Evolutionary conservation across 2,888 invertebrate genomes (phyloP).

Genomic region (Callyntrura guangdongensis): DNA sequence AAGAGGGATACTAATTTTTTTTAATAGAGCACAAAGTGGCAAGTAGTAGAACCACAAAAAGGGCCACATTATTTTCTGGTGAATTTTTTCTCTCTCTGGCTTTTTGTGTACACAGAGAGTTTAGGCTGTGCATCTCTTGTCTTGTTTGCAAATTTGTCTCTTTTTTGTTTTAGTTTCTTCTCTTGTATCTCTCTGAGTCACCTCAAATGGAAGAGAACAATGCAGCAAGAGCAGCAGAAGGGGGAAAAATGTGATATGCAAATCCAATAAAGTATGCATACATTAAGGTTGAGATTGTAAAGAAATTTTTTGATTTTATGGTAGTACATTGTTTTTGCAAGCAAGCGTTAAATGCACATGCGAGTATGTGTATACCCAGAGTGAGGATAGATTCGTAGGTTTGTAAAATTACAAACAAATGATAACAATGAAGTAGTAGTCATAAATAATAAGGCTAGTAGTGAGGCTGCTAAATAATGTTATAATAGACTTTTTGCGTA

Average conservation of each 20-base stretch:
- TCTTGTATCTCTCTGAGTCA: slow-evolving; percentile 28
- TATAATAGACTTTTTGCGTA: not conserved
- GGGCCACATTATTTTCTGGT: too few relatives aligned
- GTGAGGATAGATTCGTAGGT: not conserved
- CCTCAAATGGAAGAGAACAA: not conserved
- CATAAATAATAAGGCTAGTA: not conserved
- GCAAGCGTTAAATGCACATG: not conserved
- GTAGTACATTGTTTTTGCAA: not conserved
- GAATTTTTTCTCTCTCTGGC: too few relatives aligned
- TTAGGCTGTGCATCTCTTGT: too few relatives aligned
- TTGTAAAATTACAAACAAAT: slow-evolving; percentile 11
- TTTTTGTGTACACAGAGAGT: too few relatives aligned
- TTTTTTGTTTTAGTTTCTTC: too few relatives aligned
- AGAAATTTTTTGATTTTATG: not conserved
- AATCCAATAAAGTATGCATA: not conserved
- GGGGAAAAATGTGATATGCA: not conserved
- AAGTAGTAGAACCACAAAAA: too few relatives aligned
- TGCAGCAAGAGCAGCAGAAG: not conserved
- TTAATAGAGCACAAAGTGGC: not conserved
- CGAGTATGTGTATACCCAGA: too few relatives aligned
- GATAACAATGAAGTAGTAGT: not conserved
- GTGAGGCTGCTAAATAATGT: not conserved
- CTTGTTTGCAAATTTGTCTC: not conserved
- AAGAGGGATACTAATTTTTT: not conserved
- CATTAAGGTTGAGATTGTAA: not conserved